Evolutionary conservation across 1,140 invertebrate species (phyloP), one percentile per base, ranked within the genome.

Genomic region (Neomicropteryx cornuta): DNA sequence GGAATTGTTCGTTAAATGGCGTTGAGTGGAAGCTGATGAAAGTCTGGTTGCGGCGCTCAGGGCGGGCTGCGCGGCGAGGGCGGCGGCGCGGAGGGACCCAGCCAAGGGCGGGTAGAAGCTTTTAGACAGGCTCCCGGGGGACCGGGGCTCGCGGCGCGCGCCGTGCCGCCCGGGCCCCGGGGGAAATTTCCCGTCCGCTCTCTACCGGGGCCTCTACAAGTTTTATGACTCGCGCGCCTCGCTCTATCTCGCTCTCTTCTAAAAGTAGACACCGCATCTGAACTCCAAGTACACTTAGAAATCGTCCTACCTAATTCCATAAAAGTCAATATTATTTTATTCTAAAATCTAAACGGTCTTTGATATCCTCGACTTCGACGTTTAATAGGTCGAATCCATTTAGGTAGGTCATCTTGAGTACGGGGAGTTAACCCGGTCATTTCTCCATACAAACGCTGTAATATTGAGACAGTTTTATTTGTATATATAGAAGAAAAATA

Each of bases 101-200:
- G n/a, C n/a, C n/a, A n/a, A n/a, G n/a, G n/a, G n/a, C n/a, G n/a
- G n/a, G n/a, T n/a, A n/a, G n/a, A n/a, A n/a, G n/a, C n/a, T n/a
- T n/a, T n/a, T n/a, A n/a, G n/a, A n/a, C 41, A 29, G 30, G 36
- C 29, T 23, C 38, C 31, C 14, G 37, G 41, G 28, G 41, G 18
- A 20, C 13, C 18, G 37, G 18, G 35, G 6, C 16, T 13, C 8
- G 23, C 10, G 19, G 24, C 20, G 14, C 55, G 61, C 60, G 59
- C 53, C 52, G 55, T 46, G 49, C 41, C 34, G 44, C 18, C 38
- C 50, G 45, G 50, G 48, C 48, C 44, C 42, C 35, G 32, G 36
- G 46, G 51, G 52, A 44, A 49, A 49, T 45, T 41, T 44, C 47
- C 43, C 46, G 46, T n/a, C 38, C 34, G 47, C 42, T 42, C 42